Base-by-base conservation (phyloP, 2,113 vertebrate genomes). In the Centropus bengalensis region DNA sequence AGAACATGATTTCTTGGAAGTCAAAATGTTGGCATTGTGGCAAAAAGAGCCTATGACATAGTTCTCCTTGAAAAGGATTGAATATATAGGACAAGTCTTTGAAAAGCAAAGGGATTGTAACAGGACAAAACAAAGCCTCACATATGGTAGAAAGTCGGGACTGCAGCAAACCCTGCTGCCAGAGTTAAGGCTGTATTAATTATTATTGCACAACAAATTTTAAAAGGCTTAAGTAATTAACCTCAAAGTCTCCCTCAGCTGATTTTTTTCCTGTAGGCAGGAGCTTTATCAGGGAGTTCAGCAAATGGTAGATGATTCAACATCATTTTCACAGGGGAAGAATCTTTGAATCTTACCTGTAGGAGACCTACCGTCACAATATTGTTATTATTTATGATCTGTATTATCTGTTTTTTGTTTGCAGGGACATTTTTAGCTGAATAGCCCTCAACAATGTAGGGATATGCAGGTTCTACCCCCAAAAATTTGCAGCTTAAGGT, bases 191-290 rank as follows among this genome's bases (percentile, higher is more conserved):
- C 77, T 2, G 12, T 88, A 70, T 77, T 89, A 95, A 96, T 94
- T 92, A 80, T 80, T 87, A 80, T 94, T 54, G 62, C 70, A 85
- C 12, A 77, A 38, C 38, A 85, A 88, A 75, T 91, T 78, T 68
- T 24, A 87, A 93, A 94, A 76, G 36, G 9, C 58, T 86, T 94
- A 49, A 82, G 30, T 88, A 91, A 92, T 96, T 96, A 92, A 92
- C 70, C 83, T 91, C 91, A 66, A 85, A 82, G 49, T 85, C 83
- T 91, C 52, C 32, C 45, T 88, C 69, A 76, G 33, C 66, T 92
- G 49, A 69, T 62, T 79, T 88, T 92, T 92, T 85, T 85, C 63
- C 78, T 86, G 17, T 73, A 92, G 84, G 86, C 89, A 85, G 78
- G 58, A 81, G 32, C 63, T 94, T 89, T 87, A 20, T 74, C 84